Conservation (phyloP, 2,797 vertebrate species). For the Mormyrus proboscirostris region DNA sequence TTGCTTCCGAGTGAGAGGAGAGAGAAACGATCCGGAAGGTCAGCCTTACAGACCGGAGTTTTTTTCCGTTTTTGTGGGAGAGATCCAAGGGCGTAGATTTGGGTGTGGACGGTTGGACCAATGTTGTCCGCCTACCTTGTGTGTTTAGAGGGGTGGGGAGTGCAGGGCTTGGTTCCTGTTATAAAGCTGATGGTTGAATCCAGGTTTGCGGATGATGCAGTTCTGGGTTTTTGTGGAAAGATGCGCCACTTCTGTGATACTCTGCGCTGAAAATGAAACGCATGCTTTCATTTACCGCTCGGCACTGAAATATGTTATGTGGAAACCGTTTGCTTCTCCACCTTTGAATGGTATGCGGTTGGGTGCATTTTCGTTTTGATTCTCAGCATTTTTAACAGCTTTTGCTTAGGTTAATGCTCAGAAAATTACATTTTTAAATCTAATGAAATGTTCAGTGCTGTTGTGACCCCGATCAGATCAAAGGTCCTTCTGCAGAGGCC, state of each 20-base stretch:
- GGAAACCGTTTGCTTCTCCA: not conserved
- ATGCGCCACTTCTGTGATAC: not conserved
- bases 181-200: not conserved
- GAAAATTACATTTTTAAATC: not conserved
- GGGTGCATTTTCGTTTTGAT: not conserved
- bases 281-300: not conserved
- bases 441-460: not conserved
- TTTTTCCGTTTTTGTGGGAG: not conserved
- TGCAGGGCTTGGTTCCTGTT: not conserved
- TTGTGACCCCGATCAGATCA: not conserved
- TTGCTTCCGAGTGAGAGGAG: not conserved
- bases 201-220: not conserved
- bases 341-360: not conserved
- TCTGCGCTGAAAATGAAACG: not conserved
- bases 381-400: not conserved
- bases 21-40: not conserved
- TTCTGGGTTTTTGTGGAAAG: not conserved
- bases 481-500: not conserved
- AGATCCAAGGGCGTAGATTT: not conserved
- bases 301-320: not conserved
- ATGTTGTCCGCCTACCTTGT: not conserved
- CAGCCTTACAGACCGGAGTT: not conserved
- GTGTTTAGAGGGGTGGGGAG: not conserved
- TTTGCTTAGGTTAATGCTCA: not conserved
- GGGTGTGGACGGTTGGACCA: not conserved